Evolutionary conservation across 2,888 invertebrate genomes (phyloP).

Genomic region (Lasioglossum villosulum): DNA sequence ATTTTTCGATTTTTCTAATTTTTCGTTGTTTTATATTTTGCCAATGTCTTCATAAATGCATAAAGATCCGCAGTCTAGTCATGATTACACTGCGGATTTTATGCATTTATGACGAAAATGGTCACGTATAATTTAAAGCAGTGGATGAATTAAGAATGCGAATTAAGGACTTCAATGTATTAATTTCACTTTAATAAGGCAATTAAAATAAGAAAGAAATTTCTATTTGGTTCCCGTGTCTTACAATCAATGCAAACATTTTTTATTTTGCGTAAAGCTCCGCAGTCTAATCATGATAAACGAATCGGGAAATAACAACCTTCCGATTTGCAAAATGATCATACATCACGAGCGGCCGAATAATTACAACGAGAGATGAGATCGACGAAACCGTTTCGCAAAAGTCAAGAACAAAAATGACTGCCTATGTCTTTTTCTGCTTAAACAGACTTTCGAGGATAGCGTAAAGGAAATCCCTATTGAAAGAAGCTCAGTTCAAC

Average conservation of each 20-base stretch:
- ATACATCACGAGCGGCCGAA: slow-evolving; percentile 2
- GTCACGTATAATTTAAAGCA: too few species aligned
- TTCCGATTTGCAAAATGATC: background rate
- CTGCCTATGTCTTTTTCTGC: background rate
- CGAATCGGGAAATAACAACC: background rate
- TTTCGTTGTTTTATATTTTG: too few species aligned
- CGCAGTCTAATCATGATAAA: background rate
- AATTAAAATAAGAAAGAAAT: too few species aligned
- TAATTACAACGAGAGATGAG: slow-evolving; percentile 52
- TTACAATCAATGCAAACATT: too few species aligned
- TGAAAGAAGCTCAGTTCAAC: slow-evolving; percentile 72
- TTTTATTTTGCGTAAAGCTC: too few species aligned
- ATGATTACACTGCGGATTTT: background rate
- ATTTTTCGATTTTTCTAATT: too few species aligned
- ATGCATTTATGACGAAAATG: too few species aligned
- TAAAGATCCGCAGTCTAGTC: background rate
- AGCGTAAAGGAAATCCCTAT: slow-evolving; percentile 17
- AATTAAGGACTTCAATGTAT: too few species aligned
- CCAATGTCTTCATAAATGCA: too few species aligned
- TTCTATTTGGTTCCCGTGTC: too few species aligned
- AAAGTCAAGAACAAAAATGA: slow-evolving; percentile 30
- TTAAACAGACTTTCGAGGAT: slow-evolving; percentile 14
- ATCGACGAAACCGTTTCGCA: slow-evolving; percentile 51
- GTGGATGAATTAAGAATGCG: too few species aligned
- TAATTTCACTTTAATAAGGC: too few species aligned